Conservation (phyloP, 1,140 invertebrate genomes). For the Drosophila micromelanica region DNA sequence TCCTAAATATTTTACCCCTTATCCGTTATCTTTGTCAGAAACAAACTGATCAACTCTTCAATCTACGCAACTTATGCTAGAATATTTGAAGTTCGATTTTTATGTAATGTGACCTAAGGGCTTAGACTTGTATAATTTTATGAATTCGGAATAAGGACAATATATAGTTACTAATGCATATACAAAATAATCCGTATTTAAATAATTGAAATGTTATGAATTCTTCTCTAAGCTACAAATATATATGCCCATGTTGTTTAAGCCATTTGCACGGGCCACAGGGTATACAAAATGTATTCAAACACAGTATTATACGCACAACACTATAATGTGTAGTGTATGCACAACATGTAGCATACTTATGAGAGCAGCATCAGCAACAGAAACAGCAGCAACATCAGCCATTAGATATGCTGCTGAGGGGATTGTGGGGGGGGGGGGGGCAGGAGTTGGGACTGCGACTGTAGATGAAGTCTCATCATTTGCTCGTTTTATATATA, state of each 20-base stretch:
- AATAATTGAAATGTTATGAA: too few species aligned
- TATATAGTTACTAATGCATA: too few species aligned
- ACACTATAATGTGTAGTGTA: constrained; percentile 35
- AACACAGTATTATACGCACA: constrained; percentile 38
- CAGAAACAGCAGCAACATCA: constrained; percentile 22
- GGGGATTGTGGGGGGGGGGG: background rate
- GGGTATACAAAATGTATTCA: constrained; percentile 1
- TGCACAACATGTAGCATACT: constrained; percentile 52
- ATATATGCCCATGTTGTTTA: background rate
- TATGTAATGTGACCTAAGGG: too few species aligned
- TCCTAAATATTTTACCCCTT: too few species aligned
- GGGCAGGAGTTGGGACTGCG: too few species aligned
- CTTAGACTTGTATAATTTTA: too few species aligned
- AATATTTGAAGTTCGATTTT: too few species aligned
- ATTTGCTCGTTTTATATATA: constrained; percentile 75
- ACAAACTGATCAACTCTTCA: too few species aligned
- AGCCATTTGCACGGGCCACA: background rate
- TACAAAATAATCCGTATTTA: too few species aligned
- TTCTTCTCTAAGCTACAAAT: background rate
- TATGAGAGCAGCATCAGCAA: constrained; percentile 35
- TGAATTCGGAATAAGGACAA: too few species aligned
- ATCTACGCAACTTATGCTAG: too few species aligned
- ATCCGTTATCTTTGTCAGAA: too few species aligned
- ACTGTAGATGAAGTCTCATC: constrained; percentile 51
- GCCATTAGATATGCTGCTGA: constrained; percentile 41